A percentile compares a stretch with the other conserved stretches of the same genome.
phyloP scores from a whole-genome alignment of 2,888 invertebrate species.

The Scaptomyza parva region DNA sequence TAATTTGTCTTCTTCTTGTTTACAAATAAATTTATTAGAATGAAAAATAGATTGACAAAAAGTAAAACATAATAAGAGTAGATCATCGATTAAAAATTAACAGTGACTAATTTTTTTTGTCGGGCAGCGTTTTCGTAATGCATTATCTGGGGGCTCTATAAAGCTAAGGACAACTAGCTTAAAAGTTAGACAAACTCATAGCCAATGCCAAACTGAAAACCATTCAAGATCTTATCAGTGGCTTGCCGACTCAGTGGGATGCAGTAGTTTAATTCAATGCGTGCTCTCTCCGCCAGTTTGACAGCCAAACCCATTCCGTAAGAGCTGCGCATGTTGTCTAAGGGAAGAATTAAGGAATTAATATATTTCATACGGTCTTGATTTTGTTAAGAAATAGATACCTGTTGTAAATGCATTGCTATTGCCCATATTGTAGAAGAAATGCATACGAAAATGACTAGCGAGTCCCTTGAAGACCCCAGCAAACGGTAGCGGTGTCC shows the following conservation, averaged over 20 bases:
- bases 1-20: slow-evolving; percentile 36
- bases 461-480: slow-evolving; percentile 92
- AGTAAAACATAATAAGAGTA: slow-evolving; percentile 46
- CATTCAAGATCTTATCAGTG: slow-evolving; percentile 88
- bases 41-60: slow-evolving; percentile 64
- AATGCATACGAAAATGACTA: slow-evolving; percentile 94
- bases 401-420: slow-evolving; percentile 86
- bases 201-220: slow-evolving; percentile 94
- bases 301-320: slow-evolving; percentile 94
- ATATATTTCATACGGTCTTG: not conserved
- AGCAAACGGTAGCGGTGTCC: slow-evolving; percentile 95
- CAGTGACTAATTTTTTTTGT: slow-evolving; percentile 32
- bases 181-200: slow-evolving; percentile 89
- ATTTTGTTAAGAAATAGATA: slow-evolving; percentile 28
- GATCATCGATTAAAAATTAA: slow-evolving; percentile 25
- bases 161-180: slow-evolving; percentile 42
- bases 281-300: slow-evolving; percentile 92
- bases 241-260: slow-evolving; percentile 89
- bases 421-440: slow-evolving; percentile 95
- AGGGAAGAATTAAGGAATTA: slow-evolving; percentile 67
- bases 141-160: slow-evolving; percentile 11
- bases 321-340: slow-evolving; percentile 88
- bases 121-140: slow-evolving; percentile 22
- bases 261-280: slow-evolving; percentile 97
- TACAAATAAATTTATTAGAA: slow-evolving; percentile 63